phyloP scores from a whole-genome alignment of 2,113 vertebrate species.

The Poecile atricapillus region DNA sequence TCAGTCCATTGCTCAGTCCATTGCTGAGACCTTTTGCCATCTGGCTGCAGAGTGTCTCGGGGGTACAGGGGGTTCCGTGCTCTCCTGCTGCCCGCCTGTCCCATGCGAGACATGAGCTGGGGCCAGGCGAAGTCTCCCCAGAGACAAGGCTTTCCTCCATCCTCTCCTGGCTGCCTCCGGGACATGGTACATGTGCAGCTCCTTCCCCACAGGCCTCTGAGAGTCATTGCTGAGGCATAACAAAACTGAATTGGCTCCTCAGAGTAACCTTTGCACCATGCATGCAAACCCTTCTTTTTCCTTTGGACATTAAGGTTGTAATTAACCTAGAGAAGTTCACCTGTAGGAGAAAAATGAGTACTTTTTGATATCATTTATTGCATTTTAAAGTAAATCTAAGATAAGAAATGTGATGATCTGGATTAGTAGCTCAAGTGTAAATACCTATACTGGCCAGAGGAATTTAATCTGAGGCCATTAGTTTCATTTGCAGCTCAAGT shows the following conservation, averaged over 20 bases:
- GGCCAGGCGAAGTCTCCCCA: neutral
- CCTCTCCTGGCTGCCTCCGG: neutral
- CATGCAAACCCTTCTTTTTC: neutral
- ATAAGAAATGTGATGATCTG: neutral
- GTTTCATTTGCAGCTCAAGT: neutral
- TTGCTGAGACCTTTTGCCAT: neutral
- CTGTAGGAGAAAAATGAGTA: neutral
- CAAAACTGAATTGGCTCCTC: neutral
- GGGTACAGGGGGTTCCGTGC: neutral
- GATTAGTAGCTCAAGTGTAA: neutral
- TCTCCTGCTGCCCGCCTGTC: neutral
- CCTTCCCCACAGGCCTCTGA: neutral
- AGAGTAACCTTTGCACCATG: too few relatives aligned
- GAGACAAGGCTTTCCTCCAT: neutral
- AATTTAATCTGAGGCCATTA: neutral
- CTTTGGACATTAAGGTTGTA: neutral
- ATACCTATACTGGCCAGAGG: neutral
- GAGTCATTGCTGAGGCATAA: neutral
- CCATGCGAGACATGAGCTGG: rapidly evolving
- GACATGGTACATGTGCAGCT: neutral
- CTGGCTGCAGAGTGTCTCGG: neutral
- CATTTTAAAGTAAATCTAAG: neutral
- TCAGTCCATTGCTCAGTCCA: neutral
- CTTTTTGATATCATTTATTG: neutral
- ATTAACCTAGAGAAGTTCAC: neutral